These are phyloP conservation scores for mouse (Mus musculus) DNA, from an alignment of 2,113 vertebrate genomes.

Conservation along the genomic window DNA sequence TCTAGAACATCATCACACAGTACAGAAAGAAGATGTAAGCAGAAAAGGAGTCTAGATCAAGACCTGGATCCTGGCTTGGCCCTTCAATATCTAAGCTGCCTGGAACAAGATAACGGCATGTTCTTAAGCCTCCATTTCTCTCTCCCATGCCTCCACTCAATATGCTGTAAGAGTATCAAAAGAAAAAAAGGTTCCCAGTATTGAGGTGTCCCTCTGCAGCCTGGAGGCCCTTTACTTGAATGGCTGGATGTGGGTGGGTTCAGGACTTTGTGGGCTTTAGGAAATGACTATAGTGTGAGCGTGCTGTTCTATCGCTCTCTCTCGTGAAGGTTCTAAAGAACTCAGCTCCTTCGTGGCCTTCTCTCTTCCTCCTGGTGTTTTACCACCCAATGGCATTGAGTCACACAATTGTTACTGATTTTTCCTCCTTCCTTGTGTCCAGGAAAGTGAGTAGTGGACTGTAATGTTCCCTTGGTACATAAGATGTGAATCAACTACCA, in stretches of 20 bases:
- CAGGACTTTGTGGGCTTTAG: neutral
- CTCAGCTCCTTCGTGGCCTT: fast-evolving
- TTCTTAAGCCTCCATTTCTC: neutral
- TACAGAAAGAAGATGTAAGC: too few species aligned
- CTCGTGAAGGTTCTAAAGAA: neutral
- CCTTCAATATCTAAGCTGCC: neutral
- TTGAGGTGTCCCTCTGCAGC: neutral
- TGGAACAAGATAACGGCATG: fast-evolving
- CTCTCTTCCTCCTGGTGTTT: fast-evolving
- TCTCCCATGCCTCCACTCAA: neutral
- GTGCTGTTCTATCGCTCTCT: fast-evolving
- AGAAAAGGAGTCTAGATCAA: neutral
- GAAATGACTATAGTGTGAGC: fast-evolving
- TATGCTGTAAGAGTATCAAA: neutral
- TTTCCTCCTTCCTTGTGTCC: neutral
- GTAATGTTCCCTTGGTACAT: neutral
- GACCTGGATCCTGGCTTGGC: neutral
- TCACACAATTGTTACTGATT: neutral
- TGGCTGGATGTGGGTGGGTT: too few species aligned
- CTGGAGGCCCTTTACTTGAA: neutral
- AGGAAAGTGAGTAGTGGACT: too few species aligned
- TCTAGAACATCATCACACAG: neutral
- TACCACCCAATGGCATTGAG: fast-evolving
- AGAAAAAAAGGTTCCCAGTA: neutral
- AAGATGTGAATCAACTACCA: neutral